A percentile compares a stretch with the other conserved stretches of the same genome.
These are phyloP conservation scores for Pristionchus fissidentatus DNA, from an alignment of 2,888 invertebrate species.

Conservation along the genomic window DNA sequence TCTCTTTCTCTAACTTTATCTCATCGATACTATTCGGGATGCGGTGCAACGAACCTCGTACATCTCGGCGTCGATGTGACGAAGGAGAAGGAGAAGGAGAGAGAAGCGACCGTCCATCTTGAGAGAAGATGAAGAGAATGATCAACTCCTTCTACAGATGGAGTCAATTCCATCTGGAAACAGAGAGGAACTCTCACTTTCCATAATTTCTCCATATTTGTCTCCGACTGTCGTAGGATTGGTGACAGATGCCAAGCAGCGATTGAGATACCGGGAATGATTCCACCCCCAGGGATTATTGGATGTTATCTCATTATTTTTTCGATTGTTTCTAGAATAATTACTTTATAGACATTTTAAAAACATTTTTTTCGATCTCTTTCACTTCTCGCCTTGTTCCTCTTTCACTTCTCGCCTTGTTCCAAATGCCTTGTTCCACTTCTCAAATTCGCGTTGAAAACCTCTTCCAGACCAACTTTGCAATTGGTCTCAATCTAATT, in stretches of 20 bases:
- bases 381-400: too few relatives aligned
- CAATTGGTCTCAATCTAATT: too few relatives aligned
- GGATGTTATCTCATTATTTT: neutral
- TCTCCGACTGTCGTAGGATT: neutral
- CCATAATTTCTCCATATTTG: neutral
- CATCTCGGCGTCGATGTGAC: neutral
- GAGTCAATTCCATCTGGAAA: neutral
- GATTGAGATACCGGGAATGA: too few relatives aligned
- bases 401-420: neutral
- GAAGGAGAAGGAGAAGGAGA: neutral
- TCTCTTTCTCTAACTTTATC: too few relatives aligned
- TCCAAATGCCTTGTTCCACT: neutral
- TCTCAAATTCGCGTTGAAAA: too few relatives aligned
- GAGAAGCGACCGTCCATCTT: neutral
- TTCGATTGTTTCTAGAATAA: too few relatives aligned
- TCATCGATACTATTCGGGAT: too few relatives aligned
- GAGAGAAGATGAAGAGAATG: neutral
- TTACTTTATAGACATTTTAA: too few relatives aligned
- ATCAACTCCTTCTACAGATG: neutral
- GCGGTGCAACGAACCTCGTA: neutral
- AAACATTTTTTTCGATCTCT: too few relatives aligned
- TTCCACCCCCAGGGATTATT: too few relatives aligned
- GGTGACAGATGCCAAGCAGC: slow-evolving; percentile 4
- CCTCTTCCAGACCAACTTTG: too few relatives aligned
- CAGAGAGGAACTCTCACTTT: neutral